These are phyloP conservation scores for Pachyuromys duprasi DNA, from an alignment of 2,797 vertebrate genomes.

Conservation along the genomic window DNA sequence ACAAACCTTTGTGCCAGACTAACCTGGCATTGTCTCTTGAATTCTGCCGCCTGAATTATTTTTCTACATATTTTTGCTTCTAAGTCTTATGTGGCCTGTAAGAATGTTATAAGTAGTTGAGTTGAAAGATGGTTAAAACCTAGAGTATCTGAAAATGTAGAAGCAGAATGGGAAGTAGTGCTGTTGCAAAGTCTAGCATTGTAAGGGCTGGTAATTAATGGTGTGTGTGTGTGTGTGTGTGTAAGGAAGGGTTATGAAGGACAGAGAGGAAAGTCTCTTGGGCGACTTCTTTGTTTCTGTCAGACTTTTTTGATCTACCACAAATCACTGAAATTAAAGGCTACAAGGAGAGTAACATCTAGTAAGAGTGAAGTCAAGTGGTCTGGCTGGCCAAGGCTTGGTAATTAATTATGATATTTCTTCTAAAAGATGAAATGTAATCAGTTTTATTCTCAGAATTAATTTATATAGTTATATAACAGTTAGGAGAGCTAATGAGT, in stretches of 20 bases:
- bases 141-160: neutral
- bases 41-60: neutral
- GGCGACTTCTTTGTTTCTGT: neutral
- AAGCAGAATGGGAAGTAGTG: neutral
- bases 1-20: neutral
- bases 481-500: neutral
- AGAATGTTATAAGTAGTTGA: neutral
- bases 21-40: neutral
- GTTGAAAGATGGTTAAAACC: neutral
- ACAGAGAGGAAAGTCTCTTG: neutral
- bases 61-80: neutral
- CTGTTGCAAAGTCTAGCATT: neutral
- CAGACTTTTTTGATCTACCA: neutral
- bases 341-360: neutral
- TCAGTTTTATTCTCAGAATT: neutral
- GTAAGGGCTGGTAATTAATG: neutral
- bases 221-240: neutral
- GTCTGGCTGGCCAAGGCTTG: neutral
- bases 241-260: neutral
- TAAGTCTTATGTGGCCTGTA: neutral
- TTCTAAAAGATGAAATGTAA: slow-evolving; percentile 10
- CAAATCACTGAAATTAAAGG: neutral
- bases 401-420: neutral
- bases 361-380: neutral
- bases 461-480: neutral